Conservation (phyloP, 2,888 invertebrate species). For the Hartigia nigra region DNA sequence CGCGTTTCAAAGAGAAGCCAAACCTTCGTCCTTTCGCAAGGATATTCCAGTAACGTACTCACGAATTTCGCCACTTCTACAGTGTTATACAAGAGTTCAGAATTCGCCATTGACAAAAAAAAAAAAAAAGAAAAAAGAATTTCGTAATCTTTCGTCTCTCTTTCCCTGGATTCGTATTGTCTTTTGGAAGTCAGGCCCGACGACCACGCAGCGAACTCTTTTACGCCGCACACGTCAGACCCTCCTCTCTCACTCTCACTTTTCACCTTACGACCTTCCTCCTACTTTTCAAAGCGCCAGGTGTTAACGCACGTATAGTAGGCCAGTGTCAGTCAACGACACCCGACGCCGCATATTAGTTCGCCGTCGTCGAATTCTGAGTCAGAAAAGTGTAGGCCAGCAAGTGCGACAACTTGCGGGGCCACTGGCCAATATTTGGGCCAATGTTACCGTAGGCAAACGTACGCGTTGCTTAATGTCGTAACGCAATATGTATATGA, state of each 20-base stretch:
- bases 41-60: not conserved
- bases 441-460: slow-evolving; percentile 52
- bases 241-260: slow-evolving; percentile 7
- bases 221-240: not conserved
- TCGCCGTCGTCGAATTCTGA: slow-evolving; percentile 16
- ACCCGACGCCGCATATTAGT: slow-evolving; percentile 26
- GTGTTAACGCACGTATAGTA: slow-evolving; percentile 55
- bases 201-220: not conserved
- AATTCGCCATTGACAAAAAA: not conserved
- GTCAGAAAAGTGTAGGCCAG: slow-evolving; percentile 32
- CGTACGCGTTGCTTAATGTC: slow-evolving; percentile 15
- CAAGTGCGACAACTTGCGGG: slow-evolving; percentile 35
- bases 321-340: slow-evolving; percentile 60
- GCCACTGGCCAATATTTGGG: slow-evolving; percentile 60
- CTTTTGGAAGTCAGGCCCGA: not conserved
- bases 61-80: not conserved
- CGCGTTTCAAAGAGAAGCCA: not conserved
- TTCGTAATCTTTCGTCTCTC: not conserved
- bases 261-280: slow-evolving; percentile 8
- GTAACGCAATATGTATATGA: not conserved
- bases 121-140: not conserved
- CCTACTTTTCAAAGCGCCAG: slow-evolving; percentile 22
- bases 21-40: not conserved
- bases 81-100: not conserved
- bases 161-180: too few relatives aligned